phyloP scores from a whole-genome alignment of 2,113 vertebrate genomes.

The Datnioides undecimradiatus region DNA sequence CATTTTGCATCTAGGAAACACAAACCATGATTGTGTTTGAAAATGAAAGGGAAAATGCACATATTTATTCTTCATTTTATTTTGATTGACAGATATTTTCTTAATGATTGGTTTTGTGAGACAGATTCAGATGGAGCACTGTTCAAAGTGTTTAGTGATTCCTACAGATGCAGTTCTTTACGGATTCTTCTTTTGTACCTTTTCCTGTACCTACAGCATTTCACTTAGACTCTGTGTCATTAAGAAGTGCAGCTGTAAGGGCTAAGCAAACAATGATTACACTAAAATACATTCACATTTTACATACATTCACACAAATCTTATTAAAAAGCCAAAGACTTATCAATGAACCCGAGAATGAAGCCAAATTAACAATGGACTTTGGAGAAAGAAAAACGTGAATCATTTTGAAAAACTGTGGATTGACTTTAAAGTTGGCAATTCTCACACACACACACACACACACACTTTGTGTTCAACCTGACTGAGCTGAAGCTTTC shows the following conservation, averaged over 20 bases:
- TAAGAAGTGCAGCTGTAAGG: not conserved
- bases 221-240: not conserved
- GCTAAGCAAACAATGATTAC: not conserved
- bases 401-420: constrained; percentile 18
- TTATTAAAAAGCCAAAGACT: not conserved
- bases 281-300: not conserved
- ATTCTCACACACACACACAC: not conserved
- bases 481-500: constrained; percentile 5
- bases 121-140: not conserved
- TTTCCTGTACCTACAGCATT: not conserved
- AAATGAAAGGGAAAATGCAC: not conserved
- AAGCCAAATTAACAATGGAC: constrained; percentile 12
- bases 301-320: constrained; percentile 20
- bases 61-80: not conserved
- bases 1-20: not conserved
- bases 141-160: not conserved
- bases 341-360: not conserved
- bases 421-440: constrained; percentile 15
- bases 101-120: not conserved
- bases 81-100: not conserved
- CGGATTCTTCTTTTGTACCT: not conserved
- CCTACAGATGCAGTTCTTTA: not conserved
- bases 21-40: not conserved
- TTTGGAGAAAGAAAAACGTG: not conserved
- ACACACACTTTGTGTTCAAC: not conserved